These are phyloP conservation scores for Cremastinae sp. DNA, from an alignment of 2,888 invertebrate genomes.

Conservation along the genomic window DNA sequence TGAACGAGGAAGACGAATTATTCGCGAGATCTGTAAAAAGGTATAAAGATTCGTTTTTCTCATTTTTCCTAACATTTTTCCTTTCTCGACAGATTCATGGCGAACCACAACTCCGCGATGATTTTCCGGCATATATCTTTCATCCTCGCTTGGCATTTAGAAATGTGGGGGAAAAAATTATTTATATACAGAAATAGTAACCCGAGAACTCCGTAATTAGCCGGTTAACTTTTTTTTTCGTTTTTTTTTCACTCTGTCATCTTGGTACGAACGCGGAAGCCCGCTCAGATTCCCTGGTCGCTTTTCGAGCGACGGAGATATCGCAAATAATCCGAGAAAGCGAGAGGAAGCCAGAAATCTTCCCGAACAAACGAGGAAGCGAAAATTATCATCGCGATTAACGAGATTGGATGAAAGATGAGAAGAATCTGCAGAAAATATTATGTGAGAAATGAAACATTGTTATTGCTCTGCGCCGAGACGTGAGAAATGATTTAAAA, in stretches of 20 bases:
- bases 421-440: neutral
- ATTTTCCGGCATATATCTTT: slow-evolving; percentile 20
- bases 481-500: neutral
- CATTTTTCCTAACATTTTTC: neutral
- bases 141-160: slow-evolving; percentile 12
- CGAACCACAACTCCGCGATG: slow-evolving; percentile 39
- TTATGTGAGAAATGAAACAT: slow-evolving; percentile 1
- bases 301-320: slow-evolving; percentile 10
- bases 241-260: slow-evolving; percentile 33
- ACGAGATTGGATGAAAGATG: slow-evolving; percentile 27
- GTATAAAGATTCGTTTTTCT: neutral
- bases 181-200: neutral
- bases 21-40: neutral
- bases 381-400: slow-evolving; percentile 45
- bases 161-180: neutral
- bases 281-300: neutral
- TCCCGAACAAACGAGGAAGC: slow-evolving; percentile 43
- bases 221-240: slow-evolving; percentile 22
- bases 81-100: slow-evolving; percentile 24
- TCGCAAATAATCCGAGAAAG: neutral
- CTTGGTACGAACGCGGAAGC: slow-evolving; percentile 49
- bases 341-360: too few relatives aligned
- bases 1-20: slow-evolving; percentile 34
- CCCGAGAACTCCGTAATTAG: slow-evolving; percentile 25
- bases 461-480: neutral